phyloP scores from a whole-genome alignment of 2,888 invertebrate species.

The Elgonia sp. region DNA sequence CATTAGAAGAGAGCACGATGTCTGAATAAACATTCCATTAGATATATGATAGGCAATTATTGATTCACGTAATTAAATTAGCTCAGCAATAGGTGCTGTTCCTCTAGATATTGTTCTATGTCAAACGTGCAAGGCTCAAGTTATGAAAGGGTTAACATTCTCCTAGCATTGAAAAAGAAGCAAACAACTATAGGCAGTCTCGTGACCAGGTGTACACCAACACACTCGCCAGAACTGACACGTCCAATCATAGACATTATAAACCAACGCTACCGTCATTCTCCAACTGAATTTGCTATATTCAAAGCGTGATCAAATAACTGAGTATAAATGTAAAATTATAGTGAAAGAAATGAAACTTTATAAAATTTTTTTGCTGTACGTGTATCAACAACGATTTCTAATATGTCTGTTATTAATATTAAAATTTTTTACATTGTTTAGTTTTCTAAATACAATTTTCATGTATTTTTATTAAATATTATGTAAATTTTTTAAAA shows the following conservation, averaged over 20 bases:
- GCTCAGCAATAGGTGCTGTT: neutral
- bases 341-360: too few relatives aligned
- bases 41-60: slow-evolving; percentile 22
- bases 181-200: slow-evolving; percentile 8
- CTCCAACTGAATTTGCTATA: slow-evolving; percentile 48
- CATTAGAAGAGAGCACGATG: too few relatives aligned
- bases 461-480: too few relatives aligned
- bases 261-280: slow-evolving; percentile 52
- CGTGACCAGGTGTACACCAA: slow-evolving; percentile 53
- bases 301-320: slow-evolving; percentile 58
- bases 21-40: slow-evolving; percentile 11
- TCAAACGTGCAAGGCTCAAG: neutral
- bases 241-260: slow-evolving; percentile 77
- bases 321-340: slow-evolving; percentile 7
- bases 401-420: too few relatives aligned
- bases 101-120: neutral
- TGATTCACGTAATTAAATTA: slow-evolving; percentile 46
- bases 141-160: slow-evolving; percentile 23
- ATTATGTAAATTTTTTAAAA: too few relatives aligned
- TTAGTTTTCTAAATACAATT: too few relatives aligned
- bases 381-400: too few relatives aligned
- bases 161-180: slow-evolving; percentile 15
- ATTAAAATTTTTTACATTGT: too few relatives aligned
- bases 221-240: slow-evolving; percentile 71
- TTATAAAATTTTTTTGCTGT: too few relatives aligned